Percentiles rank a stretch among this genome's conserved stretches.
These are phyloP conservation scores for Nephrotoma appendiculata DNA, from an alignment of 2,888 invertebrate genomes.

Conservation along the genomic window DNA sequence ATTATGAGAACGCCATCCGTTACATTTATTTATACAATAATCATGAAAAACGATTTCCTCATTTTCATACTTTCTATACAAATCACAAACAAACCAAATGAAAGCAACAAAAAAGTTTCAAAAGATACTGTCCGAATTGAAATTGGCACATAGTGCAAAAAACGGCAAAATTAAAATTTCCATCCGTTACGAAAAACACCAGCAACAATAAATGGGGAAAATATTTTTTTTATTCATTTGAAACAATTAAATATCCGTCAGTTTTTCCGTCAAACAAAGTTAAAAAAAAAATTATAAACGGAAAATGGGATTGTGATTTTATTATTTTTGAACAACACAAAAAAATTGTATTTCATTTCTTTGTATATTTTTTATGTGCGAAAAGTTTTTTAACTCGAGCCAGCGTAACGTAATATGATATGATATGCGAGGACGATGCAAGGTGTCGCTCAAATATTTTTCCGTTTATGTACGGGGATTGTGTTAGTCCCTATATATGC, in stretches of 20 bases:
- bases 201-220: neutral
- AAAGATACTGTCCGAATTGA: neutral
- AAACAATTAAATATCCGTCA: neutral
- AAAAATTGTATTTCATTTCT: neutral
- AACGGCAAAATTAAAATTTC: neutral
- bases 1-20: neutral
- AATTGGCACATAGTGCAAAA: neutral
- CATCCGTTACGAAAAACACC: neutral
- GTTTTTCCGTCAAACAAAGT: neutral
- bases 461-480: neutral
- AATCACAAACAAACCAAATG: neutral
- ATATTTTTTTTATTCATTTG: neutral
- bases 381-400: neutral
- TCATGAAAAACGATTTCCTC: neutral
- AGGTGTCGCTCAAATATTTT: neutral
- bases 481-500: neutral
- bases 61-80: neutral
- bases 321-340: neutral
- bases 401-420: neutral
- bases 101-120: neutral
- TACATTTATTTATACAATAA: neutral
- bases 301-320: neutral
- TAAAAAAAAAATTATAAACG: neutral
- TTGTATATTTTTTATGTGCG: neutral
- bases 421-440: neutral